Conservation (phyloP, 2,888 invertebrate species). For the Pachydiplax longipennis region DNA sequence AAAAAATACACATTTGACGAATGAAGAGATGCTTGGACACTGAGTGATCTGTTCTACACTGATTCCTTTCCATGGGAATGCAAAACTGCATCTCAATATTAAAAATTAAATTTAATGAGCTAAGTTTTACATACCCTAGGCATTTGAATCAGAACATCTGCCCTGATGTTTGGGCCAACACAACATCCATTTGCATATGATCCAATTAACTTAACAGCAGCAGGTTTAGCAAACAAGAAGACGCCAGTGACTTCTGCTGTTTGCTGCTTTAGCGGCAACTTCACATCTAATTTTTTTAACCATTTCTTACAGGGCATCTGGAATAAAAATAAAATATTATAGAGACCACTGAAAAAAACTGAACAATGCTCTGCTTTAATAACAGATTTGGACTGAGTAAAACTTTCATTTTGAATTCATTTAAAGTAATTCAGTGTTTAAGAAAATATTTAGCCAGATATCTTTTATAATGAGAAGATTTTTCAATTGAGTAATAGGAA, state of each 20-base stretch:
- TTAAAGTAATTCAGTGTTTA: too few relatives aligned
- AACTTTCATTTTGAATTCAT: too few relatives aligned
- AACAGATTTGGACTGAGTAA: too few relatives aligned
- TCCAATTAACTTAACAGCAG: conserved; percentile 70
- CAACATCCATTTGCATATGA: conserved; percentile 71
- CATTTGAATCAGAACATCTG: conserved; percentile 78
- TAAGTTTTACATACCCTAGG: conserved; percentile 64
- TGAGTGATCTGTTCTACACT: too few relatives aligned
- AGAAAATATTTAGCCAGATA: too few relatives aligned
- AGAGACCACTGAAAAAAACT: conserved; percentile 41
- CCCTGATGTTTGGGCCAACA: conserved; percentile 69
- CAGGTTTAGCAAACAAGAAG: conserved; percentile 71
- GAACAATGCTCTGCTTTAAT: too few relatives aligned
- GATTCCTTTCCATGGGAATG: neutral
- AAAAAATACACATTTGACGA: too few relatives aligned
- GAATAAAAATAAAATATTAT: conserved; percentile 46
- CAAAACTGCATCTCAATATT: neutral
- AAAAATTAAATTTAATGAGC: conserved; percentile 46
- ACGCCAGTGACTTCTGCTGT: conserved; percentile 63
- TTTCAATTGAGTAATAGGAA: too few relatives aligned
- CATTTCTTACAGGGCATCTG: conserved; percentile 62
- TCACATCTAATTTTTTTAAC: conserved; percentile 62
- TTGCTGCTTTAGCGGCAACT: conserved; percentile 65
- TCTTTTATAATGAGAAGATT: too few relatives aligned
- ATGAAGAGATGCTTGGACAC: too few relatives aligned